Percentiles rank a stretch among this genome's conserved stretches.
phyloP scores from a whole-genome alignment of 2,113 vertebrate genomes.

The Lipophrys pholis region DNA sequence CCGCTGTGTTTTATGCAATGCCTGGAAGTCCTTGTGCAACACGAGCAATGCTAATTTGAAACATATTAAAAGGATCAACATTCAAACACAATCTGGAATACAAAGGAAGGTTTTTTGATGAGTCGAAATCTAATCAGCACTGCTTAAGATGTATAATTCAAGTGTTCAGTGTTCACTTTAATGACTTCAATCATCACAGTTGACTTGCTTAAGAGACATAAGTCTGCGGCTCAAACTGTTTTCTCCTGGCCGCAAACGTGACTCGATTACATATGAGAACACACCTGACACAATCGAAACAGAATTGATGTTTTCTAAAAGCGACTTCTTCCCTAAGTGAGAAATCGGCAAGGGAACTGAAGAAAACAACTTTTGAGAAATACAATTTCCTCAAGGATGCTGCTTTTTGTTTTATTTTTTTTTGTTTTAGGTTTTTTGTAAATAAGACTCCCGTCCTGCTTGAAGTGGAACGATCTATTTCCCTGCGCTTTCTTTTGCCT shows the following conservation, averaged over 20 bases:
- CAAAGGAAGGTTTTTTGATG: slow-evolving; percentile 1
- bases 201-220: slow-evolving; percentile 59
- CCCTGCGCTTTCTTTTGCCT: background rate
- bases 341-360: slow-evolving; percentile 8
- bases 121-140: slow-evolving; percentile 29
- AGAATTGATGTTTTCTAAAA: slow-evolving; percentile 20
- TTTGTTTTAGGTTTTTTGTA: background rate
- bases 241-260: slow-evolving; percentile 25
- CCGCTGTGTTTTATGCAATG: no score
- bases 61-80: no score
- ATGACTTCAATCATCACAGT: slow-evolving; percentile 61
- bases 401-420: background rate
- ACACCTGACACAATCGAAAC: slow-evolving; percentile 18
- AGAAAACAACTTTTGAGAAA: background rate
- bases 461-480: background rate
- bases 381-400: background rate
- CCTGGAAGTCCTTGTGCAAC: no score
- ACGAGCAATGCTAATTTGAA: no score
- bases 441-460: background rate
- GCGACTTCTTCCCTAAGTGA: background rate
- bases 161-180: slow-evolving; percentile 54
- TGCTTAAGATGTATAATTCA: slow-evolving; percentile 40
- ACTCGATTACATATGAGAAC: slow-evolving; percentile 26
- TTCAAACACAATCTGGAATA: slow-evolving; percentile 10
- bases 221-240: slow-evolving; percentile 35